Conservation (phyloP, 2,113 vertebrate species). For the Campylomormyrus numenius region DNA sequence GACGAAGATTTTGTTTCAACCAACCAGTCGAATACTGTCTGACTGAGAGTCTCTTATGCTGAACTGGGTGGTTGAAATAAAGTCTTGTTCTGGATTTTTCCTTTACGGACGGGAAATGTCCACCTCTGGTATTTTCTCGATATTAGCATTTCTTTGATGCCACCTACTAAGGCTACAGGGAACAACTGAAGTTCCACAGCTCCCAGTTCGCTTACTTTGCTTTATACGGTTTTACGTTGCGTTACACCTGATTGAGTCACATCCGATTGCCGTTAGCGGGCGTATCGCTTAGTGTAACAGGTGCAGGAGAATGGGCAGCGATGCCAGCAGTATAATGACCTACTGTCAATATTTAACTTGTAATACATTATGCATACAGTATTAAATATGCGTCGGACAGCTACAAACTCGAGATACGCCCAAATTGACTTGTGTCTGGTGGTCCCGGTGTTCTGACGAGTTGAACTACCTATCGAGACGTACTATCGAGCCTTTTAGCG, state of each 20-base stretch:
- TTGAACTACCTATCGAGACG: too few relatives aligned
- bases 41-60: too few relatives aligned
- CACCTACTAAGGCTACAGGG: not conserved
- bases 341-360: not conserved
- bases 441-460: not conserved
- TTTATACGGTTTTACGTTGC: not conserved
- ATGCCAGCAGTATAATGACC: not conserved
- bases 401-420: not conserved
- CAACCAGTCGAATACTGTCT: too few relatives aligned
- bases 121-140: not conserved
- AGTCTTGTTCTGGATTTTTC: not conserved
- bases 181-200: not conserved
- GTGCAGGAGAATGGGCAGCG: not conserved
- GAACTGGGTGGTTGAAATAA: not conserved
- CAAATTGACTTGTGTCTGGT: not conserved
- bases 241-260: too few relatives aligned
- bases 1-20: not conserved
- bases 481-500: too few relatives aligned
- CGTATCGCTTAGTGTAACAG: not conserved
- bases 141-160: not conserved
- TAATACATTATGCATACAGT: not conserved
- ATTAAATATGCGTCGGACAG: not conserved
- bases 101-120: not conserved
- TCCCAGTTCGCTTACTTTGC: not conserved
- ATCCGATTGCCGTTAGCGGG: not conserved